Base-by-base conservation (phyloP, 2,113 vertebrate genomes). In the Pluvianellus socialis region DNA sequence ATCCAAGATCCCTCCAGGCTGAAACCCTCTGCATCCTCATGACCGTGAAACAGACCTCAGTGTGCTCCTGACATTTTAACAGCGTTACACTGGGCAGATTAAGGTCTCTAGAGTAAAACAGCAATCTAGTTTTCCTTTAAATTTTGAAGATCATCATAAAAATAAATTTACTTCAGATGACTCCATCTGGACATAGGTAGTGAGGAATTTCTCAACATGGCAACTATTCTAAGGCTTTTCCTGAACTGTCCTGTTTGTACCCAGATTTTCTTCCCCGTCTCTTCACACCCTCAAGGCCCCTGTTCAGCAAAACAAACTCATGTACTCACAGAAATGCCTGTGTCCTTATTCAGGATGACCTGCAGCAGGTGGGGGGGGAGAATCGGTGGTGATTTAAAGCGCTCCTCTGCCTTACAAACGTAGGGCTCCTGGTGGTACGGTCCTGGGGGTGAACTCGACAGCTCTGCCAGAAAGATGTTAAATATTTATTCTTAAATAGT, bases 321-420 rank as follows among this genome's bases (percentile, higher is more conserved):
- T 3, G 66, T 62, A 99, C 99, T 99, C 98, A 99, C 99, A 35
- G 99, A 99, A 92, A 99, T 97, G 9, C 99, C 99, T 0, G 99
- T 99, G 98, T 99, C 99, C 98, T 99, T 99, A 95, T 99, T 99
- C 79, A 99, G 99, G 96, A 99, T 99, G 96, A 99, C 99, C 97
- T 99, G 99, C 74, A 99, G 97, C 88, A 99, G 98, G 92, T 99
- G 99, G 1, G 99, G 99, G 0, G 99, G 99, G 14, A 99, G 98
- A 67, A 99, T 99, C 21, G 99, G 99, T 2, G 99, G 99, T 0
- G 98, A 98, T 63, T 99, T 99, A 77, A 99, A 98, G 66, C 98
- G 98, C 73, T 99, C 99, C 56, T 99, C 99, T 9, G 98, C 85
- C 90, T 99, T 99, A 28, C 94, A 98, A 4, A 98, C 66, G 20